phyloP scores from a whole-genome alignment of 2,888 invertebrate species.

The Perizoma affinitatum region DNA sequence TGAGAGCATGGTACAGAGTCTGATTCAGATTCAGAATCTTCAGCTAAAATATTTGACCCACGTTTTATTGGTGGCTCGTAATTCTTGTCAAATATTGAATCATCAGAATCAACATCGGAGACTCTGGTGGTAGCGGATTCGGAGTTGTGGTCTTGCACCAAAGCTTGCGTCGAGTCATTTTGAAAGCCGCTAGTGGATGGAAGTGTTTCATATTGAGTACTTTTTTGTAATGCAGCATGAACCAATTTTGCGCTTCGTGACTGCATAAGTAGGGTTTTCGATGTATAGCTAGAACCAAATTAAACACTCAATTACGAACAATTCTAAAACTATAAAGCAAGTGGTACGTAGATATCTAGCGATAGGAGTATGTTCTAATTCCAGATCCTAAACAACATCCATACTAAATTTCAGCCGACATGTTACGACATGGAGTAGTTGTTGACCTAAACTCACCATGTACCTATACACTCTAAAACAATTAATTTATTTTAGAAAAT shows the following conservation, averaged over 20 bases:
- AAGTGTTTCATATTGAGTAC: slow-evolving; percentile 1
- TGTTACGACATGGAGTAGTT: no score
- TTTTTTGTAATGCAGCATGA: slow-evolving; percentile 1
- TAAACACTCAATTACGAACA: no score
- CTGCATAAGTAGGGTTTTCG: neutral
- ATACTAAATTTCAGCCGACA: no score
- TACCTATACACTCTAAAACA: no score
- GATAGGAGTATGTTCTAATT: no score
- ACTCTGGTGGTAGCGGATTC: slow-evolving; percentile 1
- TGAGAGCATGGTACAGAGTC: no score
- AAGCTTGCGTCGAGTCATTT: slow-evolving; percentile 1
- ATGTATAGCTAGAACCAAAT: no score
- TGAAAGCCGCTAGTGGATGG: slow-evolving; percentile 1
- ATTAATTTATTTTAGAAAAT: no score
- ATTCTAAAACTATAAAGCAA: no score
- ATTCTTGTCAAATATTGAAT: neutral
- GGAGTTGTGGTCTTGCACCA: neutral
- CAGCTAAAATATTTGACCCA: neutral
- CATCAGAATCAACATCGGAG: neutral
- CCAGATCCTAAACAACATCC: no score
- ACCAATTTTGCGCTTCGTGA: slow-evolving; percentile 1
- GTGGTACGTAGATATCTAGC: no score
- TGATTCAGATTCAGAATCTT: slow-evolving; percentile 5
- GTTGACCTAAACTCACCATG: no score
- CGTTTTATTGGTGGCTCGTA: neutral